Evolutionary conservation across 2,113 vertebrate species (phyloP), one percentile per base, ranked within the genome.

Genomic region (Cathartes aura): DNA sequence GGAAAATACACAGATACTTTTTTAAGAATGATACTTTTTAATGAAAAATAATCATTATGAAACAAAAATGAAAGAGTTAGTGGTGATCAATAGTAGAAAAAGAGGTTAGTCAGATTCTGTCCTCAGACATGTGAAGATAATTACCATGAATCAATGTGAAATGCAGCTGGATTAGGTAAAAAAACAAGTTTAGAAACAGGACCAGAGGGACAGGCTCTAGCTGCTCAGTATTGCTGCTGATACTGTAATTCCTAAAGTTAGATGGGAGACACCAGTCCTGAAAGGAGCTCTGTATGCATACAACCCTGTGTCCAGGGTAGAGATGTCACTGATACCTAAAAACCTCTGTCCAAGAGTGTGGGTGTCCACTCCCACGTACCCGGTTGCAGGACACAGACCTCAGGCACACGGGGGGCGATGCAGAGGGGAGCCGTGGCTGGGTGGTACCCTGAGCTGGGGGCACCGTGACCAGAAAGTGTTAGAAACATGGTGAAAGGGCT

Each of bases 381-480:
- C 1, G 4, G 36, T 21, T 48, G 24, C 58, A 32, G 23, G 27
- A 27, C 42, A 34, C 24, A 56, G 45, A 40, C 9, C 13, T 87
- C 38, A 19, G 59, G 16, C 0, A 2, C 53, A 50, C n/a, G 1
- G 4, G 19, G 34, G 26, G 3, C 1, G 4, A 42, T 47, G 48
- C 29, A 42, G 62, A 74, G 14, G 7, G 55, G 9, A 52, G 24
- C 47, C 0, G 0, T 62, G 48, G 52, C 47, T 0, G 0, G 32
- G n/a, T 10, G 19, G 32, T 40, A 24, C 32, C 32, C 32, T 29
- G 21, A 40, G 17, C 18, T 45, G 34, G 9, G 17, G 24, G 3
- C 32, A 56, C 9, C 59, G 10, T 21, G 15, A 14, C 32, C 10
- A 42, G 24, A 6, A 71, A 47, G 6, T 9, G 6, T 64, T 23